Percentiles rank a stretch among this genome's conserved stretches.
phyloP scores from a whole-genome alignment of 30 jellyfish, hydroid and myxozoan species.

The Pseudorhiza aurosa region DNA sequence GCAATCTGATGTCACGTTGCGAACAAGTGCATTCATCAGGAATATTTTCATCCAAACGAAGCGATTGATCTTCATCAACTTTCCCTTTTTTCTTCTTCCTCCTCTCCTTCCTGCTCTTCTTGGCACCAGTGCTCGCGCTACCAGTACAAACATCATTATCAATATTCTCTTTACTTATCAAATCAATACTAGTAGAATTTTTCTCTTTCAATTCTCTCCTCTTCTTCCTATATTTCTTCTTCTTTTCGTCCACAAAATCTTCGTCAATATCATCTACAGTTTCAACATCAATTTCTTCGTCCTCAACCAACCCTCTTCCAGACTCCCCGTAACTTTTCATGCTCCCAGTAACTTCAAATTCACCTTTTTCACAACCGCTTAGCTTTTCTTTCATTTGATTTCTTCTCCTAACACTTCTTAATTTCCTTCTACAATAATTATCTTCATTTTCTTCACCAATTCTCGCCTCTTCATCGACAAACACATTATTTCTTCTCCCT shows the following conservation, averaged over 20 bases:
- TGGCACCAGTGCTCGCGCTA: too few relatives aligned
- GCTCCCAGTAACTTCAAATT: too few relatives aligned
- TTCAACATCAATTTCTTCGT: not conserved
- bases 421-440: not conserved
- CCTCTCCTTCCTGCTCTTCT: not conserved
- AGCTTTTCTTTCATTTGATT: not conserved
- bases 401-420: conserved; percentile 15
- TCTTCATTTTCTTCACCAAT: not conserved
- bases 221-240: not conserved
- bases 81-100: not conserved
- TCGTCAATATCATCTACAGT: not conserved
- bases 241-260: not conserved
- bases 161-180: too few relatives aligned
- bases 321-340: too few relatives aligned
- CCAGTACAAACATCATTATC: too few relatives aligned
- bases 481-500: not conserved
- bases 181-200: too few relatives aligned
- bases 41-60: not conserved
- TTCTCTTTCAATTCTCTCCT: too few relatives aligned
- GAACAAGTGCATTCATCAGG: not conserved
- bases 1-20: not conserved
- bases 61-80: not conserved
- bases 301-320: not conserved
- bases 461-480: conserved; percentile 1
- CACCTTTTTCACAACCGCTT: not conserved